Evolutionary conservation across 2,797 vertebrate genomes (phyloP).

Genomic region (Pangasius djambal): DNA sequence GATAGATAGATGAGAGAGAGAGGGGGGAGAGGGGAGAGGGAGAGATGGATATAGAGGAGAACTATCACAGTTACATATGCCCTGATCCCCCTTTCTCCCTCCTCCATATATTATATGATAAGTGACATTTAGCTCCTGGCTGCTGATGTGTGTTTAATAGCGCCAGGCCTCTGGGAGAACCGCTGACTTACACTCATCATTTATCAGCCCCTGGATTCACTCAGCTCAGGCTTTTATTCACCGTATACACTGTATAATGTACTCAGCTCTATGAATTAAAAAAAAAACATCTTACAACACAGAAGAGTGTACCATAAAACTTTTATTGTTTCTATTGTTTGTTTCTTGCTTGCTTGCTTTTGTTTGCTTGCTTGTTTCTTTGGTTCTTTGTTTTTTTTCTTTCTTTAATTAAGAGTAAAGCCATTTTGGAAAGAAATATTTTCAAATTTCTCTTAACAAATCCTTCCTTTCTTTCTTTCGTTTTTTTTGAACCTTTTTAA

Average conservation of each 20-base stretch:
- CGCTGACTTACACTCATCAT: background rate
- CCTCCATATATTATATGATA: constrained; percentile 42
- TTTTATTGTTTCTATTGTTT: background rate
- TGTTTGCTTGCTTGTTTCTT: background rate
- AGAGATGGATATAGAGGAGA: background rate
- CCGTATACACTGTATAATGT: background rate
- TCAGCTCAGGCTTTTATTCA: background rate
- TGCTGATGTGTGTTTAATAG: constrained; percentile 2
- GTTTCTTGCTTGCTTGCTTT: background rate
- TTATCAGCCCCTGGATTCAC: background rate
- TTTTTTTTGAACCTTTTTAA: background rate
- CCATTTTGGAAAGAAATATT: too few species aligned
- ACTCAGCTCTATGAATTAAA: background rate
- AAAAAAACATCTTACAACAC: background rate
- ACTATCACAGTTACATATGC: constrained; percentile 24
- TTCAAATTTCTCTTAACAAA: too few species aligned
- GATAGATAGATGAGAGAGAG: background rate
- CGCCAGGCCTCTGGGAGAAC: background rate
- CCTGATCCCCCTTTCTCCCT: background rate
- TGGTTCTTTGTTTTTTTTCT: too few species aligned
- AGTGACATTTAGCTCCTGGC: constrained; percentile 50
- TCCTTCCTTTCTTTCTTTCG: background rate
- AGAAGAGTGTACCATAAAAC: background rate
- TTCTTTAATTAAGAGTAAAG: too few species aligned
- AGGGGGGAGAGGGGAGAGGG: constrained; percentile 32